Percentiles rank a stretch among this genome's conserved stretches.
phyloP scores from a whole-genome alignment of 2,113 vertebrate genomes.

The Istiophorus platypterus region DNA sequence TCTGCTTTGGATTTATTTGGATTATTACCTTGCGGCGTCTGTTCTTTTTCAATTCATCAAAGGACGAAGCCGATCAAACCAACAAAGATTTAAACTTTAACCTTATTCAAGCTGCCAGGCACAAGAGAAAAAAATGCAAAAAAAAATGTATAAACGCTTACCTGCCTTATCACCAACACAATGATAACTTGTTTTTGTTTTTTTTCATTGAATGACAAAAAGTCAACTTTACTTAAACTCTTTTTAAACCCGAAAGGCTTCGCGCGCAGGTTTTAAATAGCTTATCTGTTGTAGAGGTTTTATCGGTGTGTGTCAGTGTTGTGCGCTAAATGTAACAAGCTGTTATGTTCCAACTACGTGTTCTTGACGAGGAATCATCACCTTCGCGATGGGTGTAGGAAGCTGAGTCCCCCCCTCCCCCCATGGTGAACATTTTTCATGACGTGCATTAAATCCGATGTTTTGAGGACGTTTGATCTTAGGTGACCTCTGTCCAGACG shows the following conservation, averaged over 20 bases:
- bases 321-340: constrained; percentile 65
- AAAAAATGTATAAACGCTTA: constrained; percentile 16
- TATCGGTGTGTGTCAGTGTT: constrained; percentile 70
- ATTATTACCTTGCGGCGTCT: constrained; percentile 17
- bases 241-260: constrained; percentile 13
- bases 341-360: constrained; percentile 74
- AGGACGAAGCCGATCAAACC: constrained; percentile 17
- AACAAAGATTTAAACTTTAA: background rate
- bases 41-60: constrained; percentile 15
- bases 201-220: constrained; percentile 2
- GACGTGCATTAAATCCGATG: constrained; percentile 55
- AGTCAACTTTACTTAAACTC: constrained; percentile 13
- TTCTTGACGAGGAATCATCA: constrained; percentile 49
- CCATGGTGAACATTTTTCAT: constrained; percentile 71
- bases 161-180: constrained; percentile 31
- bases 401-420: constrained; percentile 60
- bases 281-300: constrained; percentile 62
- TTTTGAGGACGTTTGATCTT: constrained; percentile 65
- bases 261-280: constrained; percentile 37
- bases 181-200: constrained; percentile 23
- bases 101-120: constrained; percentile 19
- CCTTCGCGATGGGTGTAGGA: constrained; percentile 68
- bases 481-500: constrained; percentile 71
- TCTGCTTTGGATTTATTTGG: constrained; percentile 36
- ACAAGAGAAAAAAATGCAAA: constrained; percentile 6